These are phyloP conservation scores for Lepisosteus oculatus DNA, from an alignment of 2,113 vertebrate genomes.

Conservation along the genomic window DNA sequence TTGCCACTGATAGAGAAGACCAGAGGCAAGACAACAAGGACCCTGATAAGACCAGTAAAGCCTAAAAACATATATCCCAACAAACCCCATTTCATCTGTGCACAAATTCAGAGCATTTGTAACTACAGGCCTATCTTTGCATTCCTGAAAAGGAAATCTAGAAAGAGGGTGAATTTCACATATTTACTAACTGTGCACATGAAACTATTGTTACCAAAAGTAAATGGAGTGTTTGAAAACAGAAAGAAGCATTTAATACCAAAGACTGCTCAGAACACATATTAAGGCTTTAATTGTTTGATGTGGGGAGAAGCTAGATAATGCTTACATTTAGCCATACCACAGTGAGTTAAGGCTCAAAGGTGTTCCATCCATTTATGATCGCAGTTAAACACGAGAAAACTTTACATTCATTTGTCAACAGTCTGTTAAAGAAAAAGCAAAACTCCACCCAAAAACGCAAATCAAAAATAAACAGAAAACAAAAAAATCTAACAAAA, in stretches of 20 bases:
- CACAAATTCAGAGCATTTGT: background rate
- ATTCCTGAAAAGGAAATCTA: background rate
- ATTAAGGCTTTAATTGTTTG: conserved; percentile 45
- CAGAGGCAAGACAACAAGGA: too few relatives aligned
- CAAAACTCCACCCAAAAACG: conserved; percentile 8
- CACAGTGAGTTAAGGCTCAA: conserved; percentile 48
- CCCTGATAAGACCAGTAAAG: too few relatives aligned
- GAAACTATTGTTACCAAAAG: background rate
- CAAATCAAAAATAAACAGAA: conserved; percentile 11
- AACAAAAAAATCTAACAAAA: conserved; percentile 7
- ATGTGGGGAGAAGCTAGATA: conserved; percentile 44
- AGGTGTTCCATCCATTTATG: conserved; percentile 39
- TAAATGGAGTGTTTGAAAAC: background rate
- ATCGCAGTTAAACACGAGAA: conserved; percentile 36
- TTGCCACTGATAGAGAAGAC: too few relatives aligned
- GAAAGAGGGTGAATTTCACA: background rate
- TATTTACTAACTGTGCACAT: background rate
- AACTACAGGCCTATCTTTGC: background rate
- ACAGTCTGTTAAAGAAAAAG: conserved; percentile 31
- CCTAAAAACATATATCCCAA: too few relatives aligned
- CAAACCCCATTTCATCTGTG: too few relatives aligned
- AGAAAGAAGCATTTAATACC: background rate
- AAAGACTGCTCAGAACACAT: conserved; percentile 21
- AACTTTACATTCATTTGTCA: conserved; percentile 47
- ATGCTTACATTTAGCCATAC: conserved; percentile 39